Evolutionary conservation across 2,888 invertebrate genomes (phyloP).

Genomic region (Drosophila diplacantha): DNA sequence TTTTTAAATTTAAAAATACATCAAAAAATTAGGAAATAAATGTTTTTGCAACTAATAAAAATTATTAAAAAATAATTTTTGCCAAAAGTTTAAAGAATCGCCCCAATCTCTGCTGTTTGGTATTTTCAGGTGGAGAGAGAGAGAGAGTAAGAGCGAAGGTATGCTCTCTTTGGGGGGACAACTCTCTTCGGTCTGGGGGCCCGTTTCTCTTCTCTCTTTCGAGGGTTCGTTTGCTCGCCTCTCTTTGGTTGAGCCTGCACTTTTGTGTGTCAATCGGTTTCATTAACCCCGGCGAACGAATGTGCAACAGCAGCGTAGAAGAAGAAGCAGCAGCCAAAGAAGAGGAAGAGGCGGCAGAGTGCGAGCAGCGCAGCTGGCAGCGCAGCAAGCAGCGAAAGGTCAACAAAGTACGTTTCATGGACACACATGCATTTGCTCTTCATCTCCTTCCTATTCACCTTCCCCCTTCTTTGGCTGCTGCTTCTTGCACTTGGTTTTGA

Average conservation of each 20-base stretch:
- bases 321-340: constrained; percentile 3
- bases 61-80: not conserved
- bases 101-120: too few species aligned
- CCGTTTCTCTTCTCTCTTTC: constrained; percentile 16
- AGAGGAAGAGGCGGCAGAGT: constrained; percentile 1
- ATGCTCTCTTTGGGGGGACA: not conserved
- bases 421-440: constrained; percentile 28
- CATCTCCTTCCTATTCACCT: not conserved
- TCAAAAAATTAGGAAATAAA: too few species aligned
- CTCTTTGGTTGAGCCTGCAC: constrained; percentile 49
- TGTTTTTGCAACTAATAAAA: not conserved
- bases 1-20: too few species aligned
- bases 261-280: constrained; percentile 76
- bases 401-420: constrained; percentile 71
- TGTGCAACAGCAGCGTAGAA: constrained; percentile 18
- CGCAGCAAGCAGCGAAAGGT: constrained; percentile 58
- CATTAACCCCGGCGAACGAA: constrained; percentile 73
- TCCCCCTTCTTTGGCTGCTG: not conserved
- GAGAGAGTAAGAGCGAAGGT: too few species aligned
- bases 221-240: not conserved
- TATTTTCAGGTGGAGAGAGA: not conserved
- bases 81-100: too few species aligned
- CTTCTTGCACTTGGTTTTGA: constrained; percentile 13
- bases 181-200: not conserved
- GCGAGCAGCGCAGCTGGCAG: constrained; percentile 15